Evolutionary conservation across 2,113 vertebrate species (phyloP), one percentile per base, ranked within the genome.

Genomic region (Paralichthys olivaceus): DNA sequence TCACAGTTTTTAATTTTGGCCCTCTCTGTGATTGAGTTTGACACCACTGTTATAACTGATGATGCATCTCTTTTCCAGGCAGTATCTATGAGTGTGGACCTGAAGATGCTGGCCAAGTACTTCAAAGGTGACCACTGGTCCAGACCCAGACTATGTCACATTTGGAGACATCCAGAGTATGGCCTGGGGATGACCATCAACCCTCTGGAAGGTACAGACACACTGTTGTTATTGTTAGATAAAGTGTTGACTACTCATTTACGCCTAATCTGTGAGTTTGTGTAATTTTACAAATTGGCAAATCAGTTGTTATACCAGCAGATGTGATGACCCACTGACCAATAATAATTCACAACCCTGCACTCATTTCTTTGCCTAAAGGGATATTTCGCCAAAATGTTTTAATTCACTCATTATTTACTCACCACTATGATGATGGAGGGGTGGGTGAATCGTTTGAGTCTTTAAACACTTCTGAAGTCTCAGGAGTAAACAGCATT

Each of bases 141-240:
- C 60, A 92, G 92, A 81, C 96, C 97, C 0, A 93, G 94, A 69
- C 92, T 98, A 54, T 97, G 95, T 91, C 93, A 96, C 59, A 0
- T 98, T 68, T 80, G 12, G 0, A 93, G 89, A 86, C 89, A 95
- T 25, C 81, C 85, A 2, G 90, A 88, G 9, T 85, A 76, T 0
- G 95, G 95, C 9, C 94, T 97, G 68, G 97, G 96, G 54, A 95
- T 98, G 90, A 94, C 57, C 0, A 55, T 96, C 57, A 51, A 61
- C 22, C 69, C 84, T 2, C 54, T 89, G 47, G 69, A 88, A 75
- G 94, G 94, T 94, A 85, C 7, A 4, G 7, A 54, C 12, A 43
- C 32, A 32, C 13, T 20, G 4, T 7, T 5, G 23, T 51, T 62
- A 71, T 14, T 43, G n/a, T 51, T 62, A 12, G 2, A 37, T 25